Evolutionary conservation across 2,888 invertebrate genomes (phyloP), one percentile per base, ranked within the genome.

Genomic region (Epirrhoe alternata): DNA sequence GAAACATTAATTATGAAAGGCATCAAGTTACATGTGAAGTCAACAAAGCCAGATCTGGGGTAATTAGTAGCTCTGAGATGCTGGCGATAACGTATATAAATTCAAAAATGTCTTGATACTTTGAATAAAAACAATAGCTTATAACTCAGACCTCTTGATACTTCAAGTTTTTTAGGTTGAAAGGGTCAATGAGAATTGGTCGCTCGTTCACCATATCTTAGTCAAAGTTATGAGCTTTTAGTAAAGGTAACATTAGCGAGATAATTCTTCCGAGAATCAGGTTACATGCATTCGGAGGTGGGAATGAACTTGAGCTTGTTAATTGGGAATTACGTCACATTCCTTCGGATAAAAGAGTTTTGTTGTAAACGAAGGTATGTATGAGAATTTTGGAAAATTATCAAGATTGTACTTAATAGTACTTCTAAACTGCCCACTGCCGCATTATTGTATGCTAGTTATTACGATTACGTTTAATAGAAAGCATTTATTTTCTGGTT

Each of bases 181-280:
- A 66, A 57, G 65, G 69, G 62, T 74, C 76, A 74, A 75, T 78
- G 70, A 70, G 73, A 74, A 76, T 77, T 79, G 75, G 78, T 79
- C 77, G 77, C 81, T 78, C 38, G 81, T 71, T 69, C 71, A 81
- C 79, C 81, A 74, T 85, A 76, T 86, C 79, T 81, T 79, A 85
- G 79, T 82, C 83, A 84, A 88, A 86, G 87, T 83, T 85, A 83
- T 68, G 72, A 71, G 71, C 66, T 66, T 74, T 72, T 69, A 71
- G 72, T 85, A 79, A 81, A 81, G 79, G 80, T 78, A 78, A 83
- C 86, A 84, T 86, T 87, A 88, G 85, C 84, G 74, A 88, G 88
- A 87, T 86, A 87, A 87, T 85, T 70, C 66, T 70, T 72, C 72
- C 64, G 75, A 80, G 91, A 90, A 90, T 86, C 83, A 84, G 78